Base-by-base conservation (phyloP, 2,797 vertebrate species). In the Sebastes paucispinis region DNA sequence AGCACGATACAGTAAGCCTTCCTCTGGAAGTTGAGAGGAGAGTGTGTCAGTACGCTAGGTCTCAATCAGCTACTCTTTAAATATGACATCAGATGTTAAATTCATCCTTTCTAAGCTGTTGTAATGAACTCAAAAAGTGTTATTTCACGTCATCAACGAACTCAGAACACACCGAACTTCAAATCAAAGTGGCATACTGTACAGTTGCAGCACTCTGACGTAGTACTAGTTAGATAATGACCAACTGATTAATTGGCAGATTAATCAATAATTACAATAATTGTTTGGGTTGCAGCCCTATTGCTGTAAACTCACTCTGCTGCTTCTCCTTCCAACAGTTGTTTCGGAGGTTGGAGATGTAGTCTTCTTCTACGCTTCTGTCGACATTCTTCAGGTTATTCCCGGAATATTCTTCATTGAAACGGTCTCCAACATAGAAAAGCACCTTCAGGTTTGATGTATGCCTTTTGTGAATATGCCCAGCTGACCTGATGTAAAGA, bases 321-420 rank as follows among this genome's bases (percentile, higher is more conserved):
- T 99, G 98, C 89, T 98, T 99, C 90, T 99, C 98, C 59, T 98
- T 99, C 98, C 98, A 99, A 93, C 98, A 99, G 93, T 99, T 99
- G 92, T 99, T 99, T 84, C 98, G 95, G 69, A 99, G 97, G 86
- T 98, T 99, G 75, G 98, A 97, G 67, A 99, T 98, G 22, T 98
- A 99, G 86, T 99, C 98, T 0, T 99, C 98, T 88, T 99, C 98
- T 84, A 99, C 98, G 0, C 96, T 99, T 85, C 96, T 96, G 71
- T 99, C 98, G 1, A 99, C 94, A 0, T 94, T 96, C 88, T 96
- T 97, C 80, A 99, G 94, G 86, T 96, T 97, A 1, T 94, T 94
- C 66, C 97, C 98, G 0, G 95, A 96, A 92, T 96, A 97, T 67
- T 99, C 98, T 5, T 97, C 95, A 3, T 94, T 96, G 87, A 99